Evolutionary conservation across 2,113 vertebrate species (phyloP), one percentile per base, ranked within the genome.

Genomic region (Seriola quinqueradiata): DNA sequence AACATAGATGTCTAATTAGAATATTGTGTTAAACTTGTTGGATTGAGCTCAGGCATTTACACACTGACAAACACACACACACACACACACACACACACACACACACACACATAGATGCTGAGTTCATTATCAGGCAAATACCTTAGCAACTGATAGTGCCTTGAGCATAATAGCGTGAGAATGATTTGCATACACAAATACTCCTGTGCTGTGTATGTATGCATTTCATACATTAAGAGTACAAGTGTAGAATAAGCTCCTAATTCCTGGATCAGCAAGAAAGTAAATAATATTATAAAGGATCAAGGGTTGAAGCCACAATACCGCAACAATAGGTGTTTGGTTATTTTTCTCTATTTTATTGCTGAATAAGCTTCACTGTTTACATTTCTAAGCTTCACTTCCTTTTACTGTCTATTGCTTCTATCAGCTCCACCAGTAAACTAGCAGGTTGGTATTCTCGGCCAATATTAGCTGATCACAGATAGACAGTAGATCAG

Each of bases 1-100:
- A 95, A 94, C 89, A 93, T 93, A 88, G 89, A 89, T 79, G 87
- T 92, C 89, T 95, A 94, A 95, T 95, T 94, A 94, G 83, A 92
- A 90, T 92, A 91, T 91, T 91, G 90, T 93, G 92, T 92, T 90
- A 89, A 92, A 93, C 81, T 93, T 89, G 91, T 84, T 84, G 89
- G 90, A 82, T 74, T 80, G 81, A 23, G 72, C 78, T 28, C 80
- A 44, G 38, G 67, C 79, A 16, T 46, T 57, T 52, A 64, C 79
- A 82, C 83, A 66, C 71, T n/a, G 46, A 28, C 57, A 58, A 25
- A 65, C 65, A 74, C 73, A 69, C 63, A 42, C 78, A 11, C 58
- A 34, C 65, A 52, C 72, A 40, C 70, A 69, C 54, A 76, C 72
- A 3, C 46, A 64, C 79, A 82, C 83, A 66, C 71, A 28, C 57